Percentiles rank a stretch among this genome's conserved stretches.
Evolutionary conservation across 2,888 invertebrate genomes (phyloP).

Genomic region (Orchesella flavescens): DNA sequence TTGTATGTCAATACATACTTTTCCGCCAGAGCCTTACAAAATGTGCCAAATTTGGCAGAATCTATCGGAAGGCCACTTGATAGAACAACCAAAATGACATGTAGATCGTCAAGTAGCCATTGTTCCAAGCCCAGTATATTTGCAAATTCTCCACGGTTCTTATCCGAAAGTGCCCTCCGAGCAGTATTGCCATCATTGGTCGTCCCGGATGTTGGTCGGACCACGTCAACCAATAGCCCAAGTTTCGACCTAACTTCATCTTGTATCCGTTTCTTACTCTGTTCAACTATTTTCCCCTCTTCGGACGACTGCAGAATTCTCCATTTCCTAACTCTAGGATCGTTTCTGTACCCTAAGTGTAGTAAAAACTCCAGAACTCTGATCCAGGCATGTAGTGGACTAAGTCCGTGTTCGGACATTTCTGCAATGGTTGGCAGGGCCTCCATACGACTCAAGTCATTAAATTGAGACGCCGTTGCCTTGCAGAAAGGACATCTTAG

Average conservation of each 20-base stretch:
- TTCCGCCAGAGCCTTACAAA: neutral
- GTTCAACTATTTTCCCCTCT: neutral
- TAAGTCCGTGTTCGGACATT: conserved; percentile 12
- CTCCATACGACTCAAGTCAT: neutral
- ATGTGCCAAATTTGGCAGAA: conserved; percentile 26
- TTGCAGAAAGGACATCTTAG: conserved; percentile 27
- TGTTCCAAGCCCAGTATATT: conserved; percentile 37
- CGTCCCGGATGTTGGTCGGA: conserved; percentile 26
- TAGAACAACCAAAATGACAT: conserved; percentile 22
- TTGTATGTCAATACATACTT: conserved; percentile 29
- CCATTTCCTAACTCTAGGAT: neutral
- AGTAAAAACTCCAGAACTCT: conserved; percentile 9
- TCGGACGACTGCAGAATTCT: neutral
- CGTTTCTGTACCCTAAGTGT: conserved; percentile 17
- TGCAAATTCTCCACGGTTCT: conserved; percentile 24
- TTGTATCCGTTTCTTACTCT: neutral
- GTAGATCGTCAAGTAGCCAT: conserved; percentile 25
- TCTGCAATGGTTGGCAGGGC: neutral
- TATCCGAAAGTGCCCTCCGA: conserved; percentile 24
- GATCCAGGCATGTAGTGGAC: conserved; percentile 44
- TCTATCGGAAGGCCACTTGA: conserved; percentile 44
- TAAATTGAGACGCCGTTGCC: conserved; percentile 3
- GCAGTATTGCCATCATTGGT: conserved; percentile 63
- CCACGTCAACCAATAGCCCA: neutral
- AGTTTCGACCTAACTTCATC: neutral